Conservation (phyloP, 2,797 vertebrate species). For the Molothrus ater region DNA sequence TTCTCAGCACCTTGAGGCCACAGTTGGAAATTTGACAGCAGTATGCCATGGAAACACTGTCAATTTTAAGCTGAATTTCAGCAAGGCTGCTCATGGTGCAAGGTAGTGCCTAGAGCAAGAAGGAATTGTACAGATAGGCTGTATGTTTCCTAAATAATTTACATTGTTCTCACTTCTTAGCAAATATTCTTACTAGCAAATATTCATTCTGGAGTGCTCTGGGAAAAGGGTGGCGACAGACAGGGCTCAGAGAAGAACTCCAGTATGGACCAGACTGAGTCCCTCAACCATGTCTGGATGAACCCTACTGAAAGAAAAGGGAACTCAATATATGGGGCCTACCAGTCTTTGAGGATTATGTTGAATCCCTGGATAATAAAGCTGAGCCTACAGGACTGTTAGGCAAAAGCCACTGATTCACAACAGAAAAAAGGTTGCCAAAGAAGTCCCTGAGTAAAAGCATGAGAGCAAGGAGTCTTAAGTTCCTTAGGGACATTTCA, state of each 20-base stretch:
- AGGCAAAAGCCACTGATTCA: neutral
- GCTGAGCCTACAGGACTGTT: neutral
- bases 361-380: neutral
- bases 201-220: neutral
- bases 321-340: neutral
- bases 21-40: slow-evolving; percentile 63
- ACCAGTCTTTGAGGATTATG: neutral
- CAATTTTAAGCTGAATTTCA: slow-evolving; percentile 43
- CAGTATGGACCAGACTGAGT: neutral
- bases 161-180: neutral
- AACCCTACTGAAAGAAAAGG: neutral
- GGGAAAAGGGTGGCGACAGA: neutral
- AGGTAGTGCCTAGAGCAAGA: neutral
- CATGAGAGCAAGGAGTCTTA: neutral
- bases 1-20: slow-evolving; percentile 27
- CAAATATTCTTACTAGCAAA: neutral
- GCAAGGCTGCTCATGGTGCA: neutral
- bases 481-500: neutral
- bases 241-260: neutral
- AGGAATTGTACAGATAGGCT: neutral
- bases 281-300: neutral
- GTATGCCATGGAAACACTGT: slow-evolving; percentile 29
- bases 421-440: neutral
- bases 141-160: neutral
- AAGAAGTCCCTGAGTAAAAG: neutral